These are phyloP conservation scores for Anthoscopus minutus DNA, from an alignment of 2,113 vertebrate genomes.

Conservation along the genomic window DNA sequence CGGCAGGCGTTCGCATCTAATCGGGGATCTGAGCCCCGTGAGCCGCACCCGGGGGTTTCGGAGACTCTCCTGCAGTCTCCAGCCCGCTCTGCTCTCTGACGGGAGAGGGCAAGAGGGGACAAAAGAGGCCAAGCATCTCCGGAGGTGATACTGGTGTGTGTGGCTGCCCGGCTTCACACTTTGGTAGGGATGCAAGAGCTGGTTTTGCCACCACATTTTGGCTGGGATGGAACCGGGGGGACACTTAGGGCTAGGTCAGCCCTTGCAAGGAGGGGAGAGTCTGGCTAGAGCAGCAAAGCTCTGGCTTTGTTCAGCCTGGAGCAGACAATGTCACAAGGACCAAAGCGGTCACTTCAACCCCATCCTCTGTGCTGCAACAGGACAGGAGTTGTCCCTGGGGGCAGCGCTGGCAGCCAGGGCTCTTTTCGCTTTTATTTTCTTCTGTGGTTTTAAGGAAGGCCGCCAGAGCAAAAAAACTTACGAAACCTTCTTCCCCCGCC, in stretches of 20 bases:
- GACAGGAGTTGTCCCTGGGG: background rate
- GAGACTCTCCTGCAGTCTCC: background rate
- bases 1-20: conserved; percentile 57
- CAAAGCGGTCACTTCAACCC: background rate
- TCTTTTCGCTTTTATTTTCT: background rate
- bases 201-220: accelerated
- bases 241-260: background rate
- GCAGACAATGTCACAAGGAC: background rate
- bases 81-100: background rate
- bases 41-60: conserved; percentile 4
- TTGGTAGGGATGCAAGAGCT: background rate
- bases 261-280: background rate
- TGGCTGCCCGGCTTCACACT: background rate
- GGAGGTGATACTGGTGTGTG: background rate
- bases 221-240: background rate
- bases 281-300: background rate
- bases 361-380: background rate
- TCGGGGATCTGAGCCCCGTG: conserved; percentile 28
- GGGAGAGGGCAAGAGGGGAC: background rate
- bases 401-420: background rate
- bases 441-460: background rate
- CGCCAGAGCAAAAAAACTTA: background rate
- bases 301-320: background rate
- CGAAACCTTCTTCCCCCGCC: background rate
- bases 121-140: background rate